Conservation (phyloP, 2,888 invertebrate species). For the Stramonita haemastoma region DNA sequence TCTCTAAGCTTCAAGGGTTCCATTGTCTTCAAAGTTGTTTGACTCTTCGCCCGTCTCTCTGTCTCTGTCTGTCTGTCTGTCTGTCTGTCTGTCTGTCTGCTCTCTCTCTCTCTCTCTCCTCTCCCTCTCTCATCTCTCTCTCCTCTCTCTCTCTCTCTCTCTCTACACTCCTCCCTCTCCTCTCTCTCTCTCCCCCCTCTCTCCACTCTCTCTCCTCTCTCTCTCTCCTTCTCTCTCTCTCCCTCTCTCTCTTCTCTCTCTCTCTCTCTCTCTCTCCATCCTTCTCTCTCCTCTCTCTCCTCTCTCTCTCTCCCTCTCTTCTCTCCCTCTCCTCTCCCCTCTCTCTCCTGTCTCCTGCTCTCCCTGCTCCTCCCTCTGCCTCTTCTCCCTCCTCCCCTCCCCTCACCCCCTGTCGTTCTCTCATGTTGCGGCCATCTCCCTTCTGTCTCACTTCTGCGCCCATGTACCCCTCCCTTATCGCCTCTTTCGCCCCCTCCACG, state of each 20-base stretch:
- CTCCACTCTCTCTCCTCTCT: not conserved
- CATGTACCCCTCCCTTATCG: slow-evolving; percentile 23
- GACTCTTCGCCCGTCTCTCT: too few relatives aligned
- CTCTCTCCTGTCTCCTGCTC: not conserved
- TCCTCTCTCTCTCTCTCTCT: too few relatives aligned
- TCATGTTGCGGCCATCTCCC: not conserved
- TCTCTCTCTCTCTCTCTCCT: too few relatives aligned
- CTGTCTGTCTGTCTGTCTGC: too few relatives aligned
- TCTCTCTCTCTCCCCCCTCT: too few relatives aligned
- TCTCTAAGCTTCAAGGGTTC: not conserved
- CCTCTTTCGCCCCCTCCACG: not conserved
- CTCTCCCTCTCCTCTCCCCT: not conserved
- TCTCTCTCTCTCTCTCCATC: not conserved
- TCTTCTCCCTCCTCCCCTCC: not conserved
- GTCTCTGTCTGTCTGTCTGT: too few relatives aligned
- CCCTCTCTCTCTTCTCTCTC: not conserved
- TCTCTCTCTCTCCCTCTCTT: not conserved
- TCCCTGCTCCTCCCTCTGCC: not conserved
- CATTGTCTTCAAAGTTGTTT: too few relatives aligned
- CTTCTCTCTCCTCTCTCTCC: not conserved
- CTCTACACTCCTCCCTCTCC: too few relatives aligned
- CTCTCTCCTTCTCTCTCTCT: not conserved
- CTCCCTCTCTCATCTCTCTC: too few relatives aligned
- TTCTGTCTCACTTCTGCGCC: slow-evolving; percentile 20
- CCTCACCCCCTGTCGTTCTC: not conserved